Evolutionary conservation across 2,888 invertebrate genomes (phyloP), one percentile per base, ranked within the genome.

Genomic region (Syritta pipiens): DNA sequence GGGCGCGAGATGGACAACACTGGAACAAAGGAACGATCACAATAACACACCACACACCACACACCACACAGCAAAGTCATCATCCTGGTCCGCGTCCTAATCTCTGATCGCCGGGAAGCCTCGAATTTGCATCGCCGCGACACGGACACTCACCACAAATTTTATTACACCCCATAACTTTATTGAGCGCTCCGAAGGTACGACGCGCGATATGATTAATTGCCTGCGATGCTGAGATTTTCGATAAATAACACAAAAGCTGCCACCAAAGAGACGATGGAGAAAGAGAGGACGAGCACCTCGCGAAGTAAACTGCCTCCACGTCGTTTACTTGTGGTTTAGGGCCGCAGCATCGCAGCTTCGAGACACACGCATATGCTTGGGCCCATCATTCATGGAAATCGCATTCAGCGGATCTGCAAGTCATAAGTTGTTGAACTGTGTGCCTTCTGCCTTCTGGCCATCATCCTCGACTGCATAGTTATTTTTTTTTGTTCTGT

Each of bases 161-260:
- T 77, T 77, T 72, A 71, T 72, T 72, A 62, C 59, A 68, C 59
- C 30, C 77, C 60, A 72, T 77, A 72, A 72, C 46, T 60, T 67
- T 44, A 60, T 65, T 65, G 71, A 55, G 55, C 57, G 9, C 53
- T 65, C 60, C 74, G 55, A 74, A 68, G 68, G 79, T 79, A 67
- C 67, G 67, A 62, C 67, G 79, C 67, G 79, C 67, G 74, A 74
- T 79, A 79, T 79, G 79, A 79, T 79, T 79, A 79, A 79, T 79
- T 79, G 79, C 74, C 68, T 67, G 79, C 30, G 74, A 79, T 67
- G 74, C 60, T 68, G 62, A 79, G 79, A 79, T 79, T 74, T 72
- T 55, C 74, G 74, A 79, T 79, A 79, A 79, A 79, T 79, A 79
- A 79, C 62, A 74, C 74, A 74, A 79, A 79, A 79, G 79, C 74